Evolutionary conservation across 2,797 vertebrate species (phyloP), one percentile per base, ranked within the genome.

Genomic region (Oophaga sylvatica): DNA sequence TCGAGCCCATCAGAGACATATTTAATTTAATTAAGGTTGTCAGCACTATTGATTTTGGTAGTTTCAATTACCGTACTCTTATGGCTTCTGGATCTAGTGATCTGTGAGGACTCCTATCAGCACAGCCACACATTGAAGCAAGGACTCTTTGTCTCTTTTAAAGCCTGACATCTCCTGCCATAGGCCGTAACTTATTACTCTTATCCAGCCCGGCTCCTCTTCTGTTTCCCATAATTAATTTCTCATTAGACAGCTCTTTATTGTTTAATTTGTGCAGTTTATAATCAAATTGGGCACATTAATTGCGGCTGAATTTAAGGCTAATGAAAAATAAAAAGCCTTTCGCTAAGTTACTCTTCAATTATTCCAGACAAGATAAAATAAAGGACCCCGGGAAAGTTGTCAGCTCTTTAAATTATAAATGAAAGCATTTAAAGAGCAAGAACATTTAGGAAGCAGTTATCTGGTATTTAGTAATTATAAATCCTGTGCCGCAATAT

Each of bases 231-330:
- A 97, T 99, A 98, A 98, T 99, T 98, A 99, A 98, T 98, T 97
- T 97, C 97, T 97, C 97, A 98, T 99, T 98, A 98, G 98, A 99
- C 97, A 98, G 97, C 94, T 97, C 97, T 98, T 99, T 99, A 99
- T 98, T 99, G 97, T 99, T 99, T 98, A 98, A 99, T 99, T 99
- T 98, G 97, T 97, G 98, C 97, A 95, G 95, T 97, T 97, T 97
- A 94, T 97, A 97, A 99, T 98, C 97, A 98, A 99, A 99, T 99
- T 97, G 97, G 97, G 97, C 97, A 98, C 97, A 99, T 99, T 99
- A 98, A 99, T 98, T 97, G 97, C 96, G 94, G 95, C 94, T 95
- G 96, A 95, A 97, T 97, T 97, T 96, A 97, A 93, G 93, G 92
- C 93, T 95, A 95, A 94, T 97, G 96, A 97, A 97, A 97, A 98